phyloP scores from a whole-genome alignment of 2,888 invertebrate species.

The Scelioninae gen. 1 region DNA sequence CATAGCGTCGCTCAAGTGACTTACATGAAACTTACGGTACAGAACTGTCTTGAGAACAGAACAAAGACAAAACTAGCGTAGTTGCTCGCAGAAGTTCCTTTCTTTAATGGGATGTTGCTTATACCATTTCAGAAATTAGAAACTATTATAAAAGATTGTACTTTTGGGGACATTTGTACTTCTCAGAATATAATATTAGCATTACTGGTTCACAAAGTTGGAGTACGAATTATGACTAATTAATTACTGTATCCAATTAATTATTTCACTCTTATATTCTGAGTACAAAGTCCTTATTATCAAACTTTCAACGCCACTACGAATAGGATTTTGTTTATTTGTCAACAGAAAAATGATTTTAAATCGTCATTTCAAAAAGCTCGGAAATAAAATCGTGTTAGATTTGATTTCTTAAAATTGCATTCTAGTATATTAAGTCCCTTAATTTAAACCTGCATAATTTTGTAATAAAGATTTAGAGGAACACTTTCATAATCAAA shows the following conservation, averaged over 20 bases:
- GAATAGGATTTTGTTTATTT: no score
- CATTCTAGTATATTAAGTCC: no score
- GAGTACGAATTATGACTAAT: background rate
- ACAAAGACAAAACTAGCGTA: constrained; percentile 45
- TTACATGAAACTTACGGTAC: constrained; percentile 46
- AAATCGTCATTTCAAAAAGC: no score
- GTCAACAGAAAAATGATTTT: no score
- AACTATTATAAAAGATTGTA: constrained; percentile 51
- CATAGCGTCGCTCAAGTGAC: constrained; percentile 47
- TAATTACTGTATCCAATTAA: background rate
- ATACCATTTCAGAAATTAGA: constrained; percentile 28
- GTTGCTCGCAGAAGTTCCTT: constrained; percentile 42
- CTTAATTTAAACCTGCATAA: no score
- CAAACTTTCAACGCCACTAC: no score
- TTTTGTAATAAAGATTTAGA: no score
- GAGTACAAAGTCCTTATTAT: no score
- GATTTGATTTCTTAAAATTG: no score
- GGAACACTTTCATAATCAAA: no score
- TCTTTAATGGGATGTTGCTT: constrained; percentile 56
- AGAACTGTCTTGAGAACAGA: constrained; percentile 36
- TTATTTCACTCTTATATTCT: no score
- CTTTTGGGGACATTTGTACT: constrained; percentile 21
- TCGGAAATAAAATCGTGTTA: no score
- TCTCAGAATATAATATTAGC: background rate
- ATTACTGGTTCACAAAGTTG: background rate